Evolutionary conservation across 2,113 vertebrate genomes (phyloP).

Genomic region (Pseudopipra pipra): DNA sequence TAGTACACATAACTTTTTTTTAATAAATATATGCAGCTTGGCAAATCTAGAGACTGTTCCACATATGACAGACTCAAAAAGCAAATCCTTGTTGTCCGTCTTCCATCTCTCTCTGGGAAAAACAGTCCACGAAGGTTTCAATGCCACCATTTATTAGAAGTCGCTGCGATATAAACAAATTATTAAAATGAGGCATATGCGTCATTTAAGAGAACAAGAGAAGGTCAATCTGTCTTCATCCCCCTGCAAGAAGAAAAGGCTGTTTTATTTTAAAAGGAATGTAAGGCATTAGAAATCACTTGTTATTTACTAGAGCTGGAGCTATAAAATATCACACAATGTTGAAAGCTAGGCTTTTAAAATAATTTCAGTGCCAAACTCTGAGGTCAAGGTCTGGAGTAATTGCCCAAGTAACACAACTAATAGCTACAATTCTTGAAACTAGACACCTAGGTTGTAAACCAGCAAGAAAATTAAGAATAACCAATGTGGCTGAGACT

Average conservation of each 20-base stretch:
- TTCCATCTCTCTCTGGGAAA: background rate
- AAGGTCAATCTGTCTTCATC: background rate
- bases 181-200: background rate
- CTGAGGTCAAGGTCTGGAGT: background rate
- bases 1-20: background rate
- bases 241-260: background rate
- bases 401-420: background rate
- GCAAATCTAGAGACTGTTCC: background rate
- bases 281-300: background rate
- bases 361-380: background rate
- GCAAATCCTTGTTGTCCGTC: background rate
- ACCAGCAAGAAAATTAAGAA: background rate
- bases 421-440: background rate
- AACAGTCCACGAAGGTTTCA: background rate
- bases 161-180: background rate
- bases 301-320: background rate
- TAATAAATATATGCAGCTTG: background rate
- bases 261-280: background rate
- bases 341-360: background rate
- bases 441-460: background rate
- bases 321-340: background rate
- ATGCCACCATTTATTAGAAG: conserved; percentile 1
- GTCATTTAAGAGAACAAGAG: background rate
- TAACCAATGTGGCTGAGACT: background rate
- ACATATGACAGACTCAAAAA: background rate